phyloP scores from a whole-genome alignment of 1,140 invertebrate species.

The Brachionus paranguensis region DNA sequence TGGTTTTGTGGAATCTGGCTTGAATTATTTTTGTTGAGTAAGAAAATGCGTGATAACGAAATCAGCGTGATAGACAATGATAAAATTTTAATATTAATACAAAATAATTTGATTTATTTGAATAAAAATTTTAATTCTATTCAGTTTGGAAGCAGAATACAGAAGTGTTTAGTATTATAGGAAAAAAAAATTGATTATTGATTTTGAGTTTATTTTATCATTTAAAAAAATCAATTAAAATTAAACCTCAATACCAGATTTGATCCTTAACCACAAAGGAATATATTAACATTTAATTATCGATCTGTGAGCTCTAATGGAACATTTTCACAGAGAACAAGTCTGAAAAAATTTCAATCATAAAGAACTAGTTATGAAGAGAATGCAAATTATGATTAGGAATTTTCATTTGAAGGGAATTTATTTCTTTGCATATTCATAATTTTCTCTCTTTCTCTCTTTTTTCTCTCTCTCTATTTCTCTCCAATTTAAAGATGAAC shows the following conservation, averaged over 20 bases:
- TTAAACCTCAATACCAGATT: neutral
- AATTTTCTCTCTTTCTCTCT: neutral
- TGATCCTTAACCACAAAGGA: neutral
- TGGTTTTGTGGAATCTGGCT: neutral
- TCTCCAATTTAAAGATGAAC: slow-evolving; percentile 13
- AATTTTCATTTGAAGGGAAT: slow-evolving; percentile 5
- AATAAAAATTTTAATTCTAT: neutral
- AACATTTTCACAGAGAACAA: neutral
- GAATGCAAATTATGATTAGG: slow-evolving; percentile 20
- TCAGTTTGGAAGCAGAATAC: neutral
- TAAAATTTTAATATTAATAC: too few species aligned
- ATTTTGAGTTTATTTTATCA: neutral
- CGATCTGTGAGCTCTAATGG: neutral
- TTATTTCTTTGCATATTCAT: slow-evolving; percentile 10
- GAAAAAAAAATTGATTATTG: neutral
- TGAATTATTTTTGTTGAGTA: neutral
- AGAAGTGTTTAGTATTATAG: neutral
- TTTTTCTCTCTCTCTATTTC: neutral
- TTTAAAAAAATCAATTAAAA: neutral
- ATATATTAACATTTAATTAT: neutral
- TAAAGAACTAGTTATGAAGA: neutral
- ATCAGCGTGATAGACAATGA: neutral
- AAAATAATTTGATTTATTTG: neutral
- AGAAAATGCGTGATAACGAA: neutral
- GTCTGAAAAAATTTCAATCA: neutral